Base-by-base conservation (phyloP, 2,113 vertebrate species). In the Eulacestoma nigropectus region DNA sequence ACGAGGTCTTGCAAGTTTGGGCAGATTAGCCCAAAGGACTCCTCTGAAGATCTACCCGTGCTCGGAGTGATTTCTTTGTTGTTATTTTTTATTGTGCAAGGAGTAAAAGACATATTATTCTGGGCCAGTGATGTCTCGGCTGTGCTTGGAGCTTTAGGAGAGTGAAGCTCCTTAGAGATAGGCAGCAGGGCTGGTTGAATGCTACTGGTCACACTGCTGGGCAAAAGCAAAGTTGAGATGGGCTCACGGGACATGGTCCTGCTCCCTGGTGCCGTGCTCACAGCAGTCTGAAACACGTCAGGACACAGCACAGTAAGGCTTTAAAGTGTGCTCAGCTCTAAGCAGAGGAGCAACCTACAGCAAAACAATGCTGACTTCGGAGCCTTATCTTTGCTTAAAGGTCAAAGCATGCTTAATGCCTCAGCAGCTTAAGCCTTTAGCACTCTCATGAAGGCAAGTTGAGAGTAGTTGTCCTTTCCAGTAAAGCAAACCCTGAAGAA, bases 311-410 rank as follows among this genome's bases (percentile, higher is more conserved):
- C 49, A 82, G 32, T n/a, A 33, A 73, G 41, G 46, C 57, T 75
- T 52, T 21, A 55, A 60, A 25, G 19, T n/a, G 35, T 29, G 35
- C 47, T 89, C 65, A 59, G 42, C 52, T 78, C 23, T 41, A 41
- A 79, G 47, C 44, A 56, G 27, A 73, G 78, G 27, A 91, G 44
- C 41, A 89, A 77, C 64, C 60, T 77, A 37, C n/a, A 81, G 79
- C 60, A 68, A 52, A 92, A 81, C 74, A 52, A 25, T 78, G 33
- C 33, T 55, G 69, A 59, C 39, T 90, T 93, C 25, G 7, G 52
- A 75, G 47, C n/a, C 68, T 94, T 91, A 82, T 89, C 84, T 94
- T 87, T 78, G 3, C 65, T 84, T 91, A 91, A 96, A 96, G 77
- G 89, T 93, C 93, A 96, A 73, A 89, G 47, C 69, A 60, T 13